Evolutionary conservation across 2,797 vertebrate genomes (phyloP), one percentile per base, ranked within the genome.

Genomic region (Sternarchorhynchus goeldii): DNA sequence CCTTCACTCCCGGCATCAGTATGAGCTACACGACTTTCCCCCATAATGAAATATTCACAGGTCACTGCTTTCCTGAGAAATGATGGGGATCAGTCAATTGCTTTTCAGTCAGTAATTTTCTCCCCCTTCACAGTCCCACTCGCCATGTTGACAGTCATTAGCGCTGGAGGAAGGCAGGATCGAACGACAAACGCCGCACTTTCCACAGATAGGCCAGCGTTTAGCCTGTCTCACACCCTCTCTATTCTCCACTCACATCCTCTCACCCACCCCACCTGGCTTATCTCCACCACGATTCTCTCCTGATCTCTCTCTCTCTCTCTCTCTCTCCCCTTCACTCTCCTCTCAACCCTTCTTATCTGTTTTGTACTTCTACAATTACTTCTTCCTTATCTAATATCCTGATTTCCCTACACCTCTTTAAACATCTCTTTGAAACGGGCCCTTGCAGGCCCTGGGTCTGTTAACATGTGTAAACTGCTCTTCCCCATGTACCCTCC

Each of bases 41-140:
- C 94, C 93, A 91, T 97, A 97, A 97, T 97, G 96, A 96, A 96
- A 97, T 97, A 96, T 96, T 97, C 95, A 96, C 96, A 96, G 96
- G 95, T 96, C 96, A 97, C 92, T 95, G 96, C 88, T 95, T 96
- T 93, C 92, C 88, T 95, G 95, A 97, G 94, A 94, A 95, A 96
- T 95, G 94, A 94, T 92, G 93, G 94, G 94, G 94, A 95, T 94
- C 95, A 94, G 94, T 96, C 95, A 94, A 92, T 94, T 92, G 92
- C 92, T 94, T 94, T 90, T 90, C 92, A 92, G 91, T 90, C 91
- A 93, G 92, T 93, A 89, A 92, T 93, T 93, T 90, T 93, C 93
- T 93, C 93, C 91, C 89, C 91, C 91, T 90, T 89, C 91, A 78
- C 78, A 83, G 91, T 89, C 91, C 85, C 89, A 90, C 91, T 92